Conservation (phyloP, 2,113 vertebrate genomes). For the Labeo rohita region DNA sequence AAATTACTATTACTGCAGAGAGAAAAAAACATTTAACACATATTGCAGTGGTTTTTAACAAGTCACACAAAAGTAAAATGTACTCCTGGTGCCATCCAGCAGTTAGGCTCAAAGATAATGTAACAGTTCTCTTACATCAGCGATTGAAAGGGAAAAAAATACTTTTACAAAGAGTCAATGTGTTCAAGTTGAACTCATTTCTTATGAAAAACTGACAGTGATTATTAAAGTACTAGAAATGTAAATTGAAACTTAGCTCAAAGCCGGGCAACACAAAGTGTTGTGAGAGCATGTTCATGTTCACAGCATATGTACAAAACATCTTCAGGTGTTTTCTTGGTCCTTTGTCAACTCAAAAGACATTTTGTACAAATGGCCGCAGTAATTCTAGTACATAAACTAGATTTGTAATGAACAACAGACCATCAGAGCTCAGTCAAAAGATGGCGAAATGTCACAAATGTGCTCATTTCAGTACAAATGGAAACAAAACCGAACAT, state of each 20-base stretch:
- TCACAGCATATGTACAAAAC: slow-evolving; percentile 3
- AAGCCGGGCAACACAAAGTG: background rate
- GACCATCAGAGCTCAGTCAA: background rate
- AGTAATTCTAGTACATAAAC: background rate
- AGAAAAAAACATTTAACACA: background rate
- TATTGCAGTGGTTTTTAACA: slow-evolving; percentile 19
- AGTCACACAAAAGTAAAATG: slow-evolving; percentile 20
- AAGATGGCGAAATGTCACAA: background rate
- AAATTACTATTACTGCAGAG: background rate
- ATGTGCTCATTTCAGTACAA: background rate
- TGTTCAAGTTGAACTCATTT: background rate
- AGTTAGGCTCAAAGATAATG: background rate
- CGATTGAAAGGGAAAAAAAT: background rate
- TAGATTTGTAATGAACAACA: background rate
- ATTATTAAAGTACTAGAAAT: background rate
- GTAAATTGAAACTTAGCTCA: background rate
- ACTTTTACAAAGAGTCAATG: background rate
- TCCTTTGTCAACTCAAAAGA: background rate
- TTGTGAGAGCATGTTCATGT: background rate
- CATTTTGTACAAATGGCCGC: background rate
- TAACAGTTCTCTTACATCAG: background rate
- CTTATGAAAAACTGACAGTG: background rate
- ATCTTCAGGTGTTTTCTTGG: background rate
- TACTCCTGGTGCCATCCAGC: background rate
- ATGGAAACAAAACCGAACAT: background rate